phyloP scores from a whole-genome alignment of 2,113 vertebrate species.

The Oophaga pumilio region DNA sequence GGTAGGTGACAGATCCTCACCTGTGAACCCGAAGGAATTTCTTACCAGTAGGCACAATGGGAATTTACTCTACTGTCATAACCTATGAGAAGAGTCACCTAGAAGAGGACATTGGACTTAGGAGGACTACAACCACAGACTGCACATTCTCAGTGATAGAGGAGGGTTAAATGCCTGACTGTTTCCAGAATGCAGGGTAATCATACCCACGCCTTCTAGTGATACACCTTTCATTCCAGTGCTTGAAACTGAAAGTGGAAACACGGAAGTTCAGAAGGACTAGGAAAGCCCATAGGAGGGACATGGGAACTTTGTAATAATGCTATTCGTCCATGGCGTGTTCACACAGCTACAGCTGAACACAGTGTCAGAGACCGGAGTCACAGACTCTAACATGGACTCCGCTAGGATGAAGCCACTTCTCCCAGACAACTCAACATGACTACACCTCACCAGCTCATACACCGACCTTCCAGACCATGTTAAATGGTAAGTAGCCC shows the following conservation, averaged over 20 bases:
- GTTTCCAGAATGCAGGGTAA: neutral
- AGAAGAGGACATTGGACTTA: neutral
- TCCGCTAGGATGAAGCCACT: neutral
- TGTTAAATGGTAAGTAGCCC: slow-evolving; percentile 51
- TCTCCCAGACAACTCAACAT: slow-evolving; percentile 14
- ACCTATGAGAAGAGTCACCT: neutral
- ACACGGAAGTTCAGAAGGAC: slow-evolving; percentile 44
- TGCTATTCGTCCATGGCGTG: slow-evolving; percentile 41
- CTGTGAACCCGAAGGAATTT: neutral
- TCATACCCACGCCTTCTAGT: neutral
- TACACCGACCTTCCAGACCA: slow-evolving; percentile 47
- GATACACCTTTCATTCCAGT: slow-evolving; percentile 35
- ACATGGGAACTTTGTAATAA: neutral
- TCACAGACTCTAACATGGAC: neutral
- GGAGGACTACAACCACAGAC: neutral
- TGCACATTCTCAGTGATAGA: neutral
- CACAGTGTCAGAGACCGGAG: neutral
- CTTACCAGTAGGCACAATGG: neutral
- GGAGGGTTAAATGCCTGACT: slow-evolving; percentile 16
- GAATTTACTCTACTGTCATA: too few relatives aligned
- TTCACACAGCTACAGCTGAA: neutral
- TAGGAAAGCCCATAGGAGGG: slow-evolving; percentile 57
- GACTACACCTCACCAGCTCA: slow-evolving; percentile 16
- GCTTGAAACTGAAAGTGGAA: slow-evolving; percentile 49
- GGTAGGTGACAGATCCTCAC: neutral